These are phyloP conservation scores for Orchesellides sinensis DNA, from an alignment of 2,888 invertebrate species.

Conservation along the genomic window DNA sequence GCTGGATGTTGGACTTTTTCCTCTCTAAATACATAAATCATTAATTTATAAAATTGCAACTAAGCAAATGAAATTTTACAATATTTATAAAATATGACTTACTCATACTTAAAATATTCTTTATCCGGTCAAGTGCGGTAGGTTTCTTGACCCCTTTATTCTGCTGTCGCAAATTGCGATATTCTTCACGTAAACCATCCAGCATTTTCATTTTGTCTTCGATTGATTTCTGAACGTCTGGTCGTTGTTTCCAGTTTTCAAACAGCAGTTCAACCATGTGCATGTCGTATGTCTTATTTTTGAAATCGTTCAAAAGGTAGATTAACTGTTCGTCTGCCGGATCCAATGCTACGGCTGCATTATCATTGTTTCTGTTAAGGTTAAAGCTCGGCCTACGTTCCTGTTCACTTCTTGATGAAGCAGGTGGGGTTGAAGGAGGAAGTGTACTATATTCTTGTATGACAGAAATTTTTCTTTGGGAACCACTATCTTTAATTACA, in stretches of 20 bases:
- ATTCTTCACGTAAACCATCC: constrained; percentile 87
- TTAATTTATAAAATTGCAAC: neutral
- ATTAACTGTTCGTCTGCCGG: constrained; percentile 83
- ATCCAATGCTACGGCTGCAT: constrained; percentile 48
- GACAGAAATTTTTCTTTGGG: too few species aligned
- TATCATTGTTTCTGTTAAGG: neutral
- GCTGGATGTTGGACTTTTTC: constrained; percentile 14
- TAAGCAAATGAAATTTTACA: neutral
- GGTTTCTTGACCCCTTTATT: neutral
- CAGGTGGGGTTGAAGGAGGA: too few species aligned
- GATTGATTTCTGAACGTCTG: constrained; percentile 90
- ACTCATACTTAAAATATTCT: constrained; percentile 16
- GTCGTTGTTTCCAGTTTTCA: constrained; percentile 90
- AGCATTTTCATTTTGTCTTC: constrained; percentile 89
- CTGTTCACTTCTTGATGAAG: too few species aligned
- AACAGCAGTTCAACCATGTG: constrained; percentile 90
- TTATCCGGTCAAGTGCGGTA: constrained; percentile 20
- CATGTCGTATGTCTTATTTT: constrained; percentile 88
- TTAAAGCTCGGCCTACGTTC: too few species aligned
- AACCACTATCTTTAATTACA: too few species aligned
- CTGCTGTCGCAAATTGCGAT: constrained; percentile 77
- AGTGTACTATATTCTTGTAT: too few species aligned
- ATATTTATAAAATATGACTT: constrained; percentile 1
- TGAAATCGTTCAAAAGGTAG: constrained; percentile 92
- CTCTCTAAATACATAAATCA: constrained; percentile 7